Percentiles rank a stretch among this genome's conserved stretches.
Evolutionary conservation across 1,140 invertebrate genomes (phyloP).

Genomic region (Habropoda laboriosa): DNA sequence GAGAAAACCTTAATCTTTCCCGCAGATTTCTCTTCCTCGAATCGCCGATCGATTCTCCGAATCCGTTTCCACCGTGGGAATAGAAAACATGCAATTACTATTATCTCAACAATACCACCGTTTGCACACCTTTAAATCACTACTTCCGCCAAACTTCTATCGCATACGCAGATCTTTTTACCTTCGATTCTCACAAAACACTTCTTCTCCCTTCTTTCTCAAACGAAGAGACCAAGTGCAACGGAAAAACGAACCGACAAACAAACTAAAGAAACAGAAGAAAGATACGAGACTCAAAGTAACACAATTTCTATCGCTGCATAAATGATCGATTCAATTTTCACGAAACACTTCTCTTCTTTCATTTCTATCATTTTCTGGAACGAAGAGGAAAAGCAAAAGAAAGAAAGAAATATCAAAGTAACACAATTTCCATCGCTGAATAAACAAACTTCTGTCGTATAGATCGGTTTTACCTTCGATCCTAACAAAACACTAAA

Average conservation of each 20-base stretch:
- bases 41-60: constrained; percentile 25
- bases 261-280: not conserved
- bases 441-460: no score
- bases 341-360: no score
- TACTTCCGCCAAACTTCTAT: constrained; percentile 1
- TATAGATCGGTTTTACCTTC: no score
- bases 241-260: not conserved
- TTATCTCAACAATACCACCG: constrained; percentile 1
- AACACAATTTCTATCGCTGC: not conserved
- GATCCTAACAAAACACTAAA: no score
- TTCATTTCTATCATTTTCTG: no score
- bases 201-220: not conserved
- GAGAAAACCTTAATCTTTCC: constrained; percentile 8
- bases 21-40: constrained; percentile 31
- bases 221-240: not conserved
- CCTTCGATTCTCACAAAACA: not conserved
- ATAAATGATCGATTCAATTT: constrained; percentile 8
- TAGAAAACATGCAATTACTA: not conserved
- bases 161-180: not conserved
- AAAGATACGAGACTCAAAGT: no score
- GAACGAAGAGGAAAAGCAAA: no score
- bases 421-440: no score
- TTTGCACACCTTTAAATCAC: not conserved
- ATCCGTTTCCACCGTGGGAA: constrained; percentile 30
- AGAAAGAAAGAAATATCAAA: no score